These are phyloP conservation scores for Onchidella celtica DNA, from an alignment of 2,888 invertebrate genomes.

Conservation along the genomic window DNA sequence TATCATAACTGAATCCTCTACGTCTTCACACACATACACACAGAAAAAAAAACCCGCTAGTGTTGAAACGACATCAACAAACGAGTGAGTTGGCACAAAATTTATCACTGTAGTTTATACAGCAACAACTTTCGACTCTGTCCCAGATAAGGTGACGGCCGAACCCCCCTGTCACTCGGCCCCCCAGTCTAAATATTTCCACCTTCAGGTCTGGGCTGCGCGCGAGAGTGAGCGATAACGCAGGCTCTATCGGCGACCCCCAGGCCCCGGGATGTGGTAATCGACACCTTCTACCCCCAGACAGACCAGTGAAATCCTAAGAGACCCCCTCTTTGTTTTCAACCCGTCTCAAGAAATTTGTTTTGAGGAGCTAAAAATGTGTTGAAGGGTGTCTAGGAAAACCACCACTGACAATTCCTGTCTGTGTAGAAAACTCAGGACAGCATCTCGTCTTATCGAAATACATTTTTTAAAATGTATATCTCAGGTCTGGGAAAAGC, in stretches of 20 bases:
- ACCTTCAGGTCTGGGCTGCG: background rate
- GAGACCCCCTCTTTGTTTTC: constrained; percentile 17
- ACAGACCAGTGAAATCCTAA: background rate
- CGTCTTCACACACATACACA: too few species aligned
- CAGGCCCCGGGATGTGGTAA: constrained; percentile 4
- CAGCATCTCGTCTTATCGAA: too few species aligned
- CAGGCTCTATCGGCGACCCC: background rate
- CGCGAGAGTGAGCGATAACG: background rate
- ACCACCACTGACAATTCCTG: background rate
- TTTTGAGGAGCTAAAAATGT: background rate
- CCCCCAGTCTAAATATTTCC: constrained; percentile 18
- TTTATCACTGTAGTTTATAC: background rate
- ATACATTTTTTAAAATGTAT: too few species aligned
- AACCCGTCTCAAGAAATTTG: background rate
- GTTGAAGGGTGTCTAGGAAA: background rate
- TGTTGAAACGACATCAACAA: background rate
- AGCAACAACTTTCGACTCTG: background rate
- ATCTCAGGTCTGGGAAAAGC: too few species aligned
- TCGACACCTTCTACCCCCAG: background rate
- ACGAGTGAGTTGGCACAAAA: background rate
- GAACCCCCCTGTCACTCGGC: background rate
- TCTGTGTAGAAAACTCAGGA: too few species aligned
- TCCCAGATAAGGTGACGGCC: background rate
- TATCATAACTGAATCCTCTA: too few species aligned
- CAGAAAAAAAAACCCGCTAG: background rate